Conservation (phyloP, 2,113 vertebrate species). For the Xiphorhynchus elegans region DNA sequence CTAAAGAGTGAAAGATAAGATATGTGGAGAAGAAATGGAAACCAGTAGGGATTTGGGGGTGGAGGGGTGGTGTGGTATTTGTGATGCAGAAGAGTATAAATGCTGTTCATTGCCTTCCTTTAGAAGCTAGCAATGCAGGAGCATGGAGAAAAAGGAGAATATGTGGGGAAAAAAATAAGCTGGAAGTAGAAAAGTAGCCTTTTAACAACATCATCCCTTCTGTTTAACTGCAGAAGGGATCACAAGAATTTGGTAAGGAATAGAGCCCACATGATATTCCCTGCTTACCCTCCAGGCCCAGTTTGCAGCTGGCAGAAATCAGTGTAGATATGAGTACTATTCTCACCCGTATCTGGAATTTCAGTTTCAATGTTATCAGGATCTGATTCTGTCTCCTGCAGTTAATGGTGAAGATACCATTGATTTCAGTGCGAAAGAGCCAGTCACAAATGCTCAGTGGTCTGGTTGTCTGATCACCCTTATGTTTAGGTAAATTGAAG, state of each 20-base stretch:
- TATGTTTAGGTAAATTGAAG: background rate
- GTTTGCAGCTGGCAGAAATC: background rate
- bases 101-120: background rate
- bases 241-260: background rate
- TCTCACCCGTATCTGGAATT: background rate
- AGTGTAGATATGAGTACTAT: background rate
- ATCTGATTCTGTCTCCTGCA: background rate
- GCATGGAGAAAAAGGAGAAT: background rate
- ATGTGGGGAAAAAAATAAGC: accelerated
- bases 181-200: background rate
- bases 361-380: background rate
- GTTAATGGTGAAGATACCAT: background rate
- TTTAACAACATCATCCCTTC: background rate
- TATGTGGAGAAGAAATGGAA: background rate
- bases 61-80: background rate
- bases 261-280: background rate
- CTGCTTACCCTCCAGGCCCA: background rate
- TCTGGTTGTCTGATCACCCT: background rate
- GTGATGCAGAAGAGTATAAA: background rate
- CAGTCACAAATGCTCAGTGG: background rate
- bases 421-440: background rate
- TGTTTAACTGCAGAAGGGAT: background rate
- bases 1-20: background rate
- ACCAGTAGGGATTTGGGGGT: background rate
- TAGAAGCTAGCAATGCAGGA: background rate